Conservation (phyloP, 2,797 vertebrate species). For the Rallus crepitans region DNA sequence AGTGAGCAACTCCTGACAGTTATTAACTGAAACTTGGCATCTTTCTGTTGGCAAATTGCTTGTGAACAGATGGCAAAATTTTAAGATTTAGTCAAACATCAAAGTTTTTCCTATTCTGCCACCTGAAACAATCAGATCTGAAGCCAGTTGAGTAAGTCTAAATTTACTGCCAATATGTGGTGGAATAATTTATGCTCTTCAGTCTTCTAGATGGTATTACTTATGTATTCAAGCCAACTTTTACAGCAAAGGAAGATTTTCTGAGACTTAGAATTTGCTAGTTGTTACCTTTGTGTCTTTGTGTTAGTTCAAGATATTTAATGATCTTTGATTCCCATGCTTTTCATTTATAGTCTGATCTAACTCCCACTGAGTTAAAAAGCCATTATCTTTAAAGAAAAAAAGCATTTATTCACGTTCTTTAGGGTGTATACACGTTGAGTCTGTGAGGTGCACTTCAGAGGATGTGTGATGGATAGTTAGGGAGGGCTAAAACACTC, state of each 20-base stretch:
- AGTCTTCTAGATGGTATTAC: neutral
- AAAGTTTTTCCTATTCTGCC: conserved; percentile 8
- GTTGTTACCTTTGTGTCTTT: neutral
- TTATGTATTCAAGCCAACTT: neutral
- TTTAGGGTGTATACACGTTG: neutral
- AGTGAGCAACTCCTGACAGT: neutral
- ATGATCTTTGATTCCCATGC: neutral
- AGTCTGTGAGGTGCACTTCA: neutral
- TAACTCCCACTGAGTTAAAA: neutral
- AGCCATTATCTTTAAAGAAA: neutral
- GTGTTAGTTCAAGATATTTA: neutral
- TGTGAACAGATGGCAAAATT: conserved; percentile 39
- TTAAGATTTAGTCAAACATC: conserved; percentile 30
- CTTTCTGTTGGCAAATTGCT: conserved; percentile 19
- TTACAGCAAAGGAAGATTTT: neutral
- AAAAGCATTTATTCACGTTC: neutral
- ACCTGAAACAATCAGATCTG: conserved; percentile 32
- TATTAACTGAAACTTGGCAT: neutral
- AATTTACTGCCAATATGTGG: neutral
- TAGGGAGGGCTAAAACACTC: neutral
- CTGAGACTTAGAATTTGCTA: neutral
- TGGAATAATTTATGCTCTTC: conserved; percentile 2
- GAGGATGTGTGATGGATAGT: neutral
- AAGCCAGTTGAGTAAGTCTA: neutral
- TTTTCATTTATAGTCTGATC: neutral